phyloP scores from a whole-genome alignment of 2,888 invertebrate genomes.

The Dinocampus coccinellae region DNA sequence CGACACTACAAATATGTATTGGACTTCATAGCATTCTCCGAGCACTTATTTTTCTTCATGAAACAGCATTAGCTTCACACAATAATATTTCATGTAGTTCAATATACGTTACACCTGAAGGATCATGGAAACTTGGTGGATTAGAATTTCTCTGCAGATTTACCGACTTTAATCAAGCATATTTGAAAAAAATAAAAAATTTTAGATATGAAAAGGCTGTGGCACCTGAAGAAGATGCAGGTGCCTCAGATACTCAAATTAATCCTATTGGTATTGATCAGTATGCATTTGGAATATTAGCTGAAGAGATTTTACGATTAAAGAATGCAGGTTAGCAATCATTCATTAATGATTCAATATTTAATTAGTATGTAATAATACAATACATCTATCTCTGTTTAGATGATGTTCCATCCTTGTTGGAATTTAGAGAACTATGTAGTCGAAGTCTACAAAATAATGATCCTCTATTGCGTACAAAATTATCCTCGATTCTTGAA shows the following conservation, averaged over 20 bases:
- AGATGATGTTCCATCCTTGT: slow-evolving; percentile 79
- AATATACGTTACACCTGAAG: slow-evolving; percentile 86
- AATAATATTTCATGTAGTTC: slow-evolving; percentile 86
- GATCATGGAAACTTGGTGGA: slow-evolving; percentile 90
- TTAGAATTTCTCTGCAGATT: slow-evolving; percentile 84
- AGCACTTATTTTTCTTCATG: slow-evolving; percentile 86
- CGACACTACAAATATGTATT: slow-evolving; percentile 85
- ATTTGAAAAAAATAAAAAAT: slow-evolving; percentile 77
- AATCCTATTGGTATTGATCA: slow-evolving; percentile 78
- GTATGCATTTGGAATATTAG: slow-evolving; percentile 82
- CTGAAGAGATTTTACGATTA: slow-evolving; percentile 79
- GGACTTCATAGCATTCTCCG: slow-evolving; percentile 86
- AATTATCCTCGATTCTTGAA: slow-evolving; percentile 75
- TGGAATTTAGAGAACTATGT: slow-evolving; percentile 80
- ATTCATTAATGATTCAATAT: not conserved
- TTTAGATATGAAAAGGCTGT: slow-evolving; percentile 81
- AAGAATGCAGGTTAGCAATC: slow-evolving; percentile 66
- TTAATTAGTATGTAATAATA: not conserved
- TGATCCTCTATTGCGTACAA: slow-evolving; percentile 77
- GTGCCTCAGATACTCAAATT: slow-evolving; percentile 66
- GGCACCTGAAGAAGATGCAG: slow-evolving; percentile 78
- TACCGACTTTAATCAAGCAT: slow-evolving; percentile 76
- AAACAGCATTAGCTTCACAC: slow-evolving; percentile 84
- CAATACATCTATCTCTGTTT: slow-evolving; percentile 50
- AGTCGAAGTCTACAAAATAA: slow-evolving; percentile 77